A percentile compares a stretch with the other conserved stretches of the same genome.
Evolutionary conservation across 2,113 vertebrate genomes (phyloP).

Genomic region (Sterrhoptilus dennistouni): DNA sequence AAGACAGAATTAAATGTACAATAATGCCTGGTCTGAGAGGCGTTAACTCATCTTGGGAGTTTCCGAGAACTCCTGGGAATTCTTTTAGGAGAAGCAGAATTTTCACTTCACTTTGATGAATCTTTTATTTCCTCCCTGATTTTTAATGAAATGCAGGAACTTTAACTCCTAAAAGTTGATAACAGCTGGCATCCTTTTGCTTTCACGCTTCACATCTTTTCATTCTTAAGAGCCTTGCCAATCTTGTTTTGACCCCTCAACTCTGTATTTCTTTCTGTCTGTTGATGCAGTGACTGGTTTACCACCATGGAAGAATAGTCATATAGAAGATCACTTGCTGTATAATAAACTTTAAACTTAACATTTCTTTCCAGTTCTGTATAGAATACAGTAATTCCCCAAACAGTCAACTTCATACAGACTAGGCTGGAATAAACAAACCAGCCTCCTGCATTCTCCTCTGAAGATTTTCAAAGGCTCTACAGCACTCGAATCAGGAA

Average conservation of each 20-base stretch:
- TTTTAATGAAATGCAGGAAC: slow-evolving; percentile 43
- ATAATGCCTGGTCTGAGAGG: neutral
- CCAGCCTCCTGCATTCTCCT: neutral
- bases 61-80: neutral
- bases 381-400: neutral
- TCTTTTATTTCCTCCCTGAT: slow-evolving; percentile 9
- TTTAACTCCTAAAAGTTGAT: slow-evolving; percentile 43
- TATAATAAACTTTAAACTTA: neutral
- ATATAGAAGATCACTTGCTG: neutral
- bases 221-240: slow-evolving; percentile 39
- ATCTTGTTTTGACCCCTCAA: slow-evolving; percentile 42
- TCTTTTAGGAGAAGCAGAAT: neutral
- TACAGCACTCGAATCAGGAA: neutral
- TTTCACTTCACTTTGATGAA: slow-evolving; percentile 34
- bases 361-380: neutral
- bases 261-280: slow-evolving; percentile 16
- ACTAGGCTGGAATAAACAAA: slow-evolving; percentile 17
- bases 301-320: neutral
- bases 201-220: slow-evolving; percentile 45
- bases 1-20: neutral
- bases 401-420: neutral
- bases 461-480: slow-evolving; percentile 41
- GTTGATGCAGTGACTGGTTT: slow-evolving; percentile 1
- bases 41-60: neutral
- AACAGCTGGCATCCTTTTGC: slow-evolving; percentile 49